phyloP scores from a whole-genome alignment of 1,140 invertebrate species.

The Megalonaias nervosa region DNA sequence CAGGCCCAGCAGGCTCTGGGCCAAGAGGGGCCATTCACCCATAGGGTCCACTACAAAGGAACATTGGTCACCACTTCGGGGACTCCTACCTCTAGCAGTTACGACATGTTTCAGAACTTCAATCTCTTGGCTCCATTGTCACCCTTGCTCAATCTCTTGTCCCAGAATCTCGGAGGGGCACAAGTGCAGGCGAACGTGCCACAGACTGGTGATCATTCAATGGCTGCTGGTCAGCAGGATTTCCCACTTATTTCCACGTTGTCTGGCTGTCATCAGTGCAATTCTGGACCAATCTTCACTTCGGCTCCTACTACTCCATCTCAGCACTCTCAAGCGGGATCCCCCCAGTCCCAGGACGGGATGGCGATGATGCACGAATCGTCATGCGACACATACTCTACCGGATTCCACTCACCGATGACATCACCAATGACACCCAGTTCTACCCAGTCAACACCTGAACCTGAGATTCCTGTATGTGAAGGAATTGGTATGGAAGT shows the following conservation, averaged over 20 bases:
- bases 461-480: constrained; percentile 49
- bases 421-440: constrained; percentile 44
- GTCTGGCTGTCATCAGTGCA: constrained; percentile 24
- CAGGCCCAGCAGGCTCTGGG: constrained; percentile 9
- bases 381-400: constrained; percentile 54
- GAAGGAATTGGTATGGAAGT: constrained; percentile 3
- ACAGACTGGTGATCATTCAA: constrained; percentile 24
- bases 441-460: constrained; percentile 60
- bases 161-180: constrained; percentile 50
- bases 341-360: constrained; percentile 35
- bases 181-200: constrained; percentile 44
- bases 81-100: constrained; percentile 48
- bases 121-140: constrained; percentile 60
- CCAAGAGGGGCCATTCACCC: constrained; percentile 47
- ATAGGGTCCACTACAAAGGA: constrained; percentile 70
- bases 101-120: constrained; percentile 41
- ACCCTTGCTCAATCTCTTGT: constrained; percentile 62
- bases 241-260: constrained; percentile 31
- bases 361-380: constrained; percentile 42
- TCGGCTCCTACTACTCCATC: constrained; percentile 50
- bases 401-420: constrained; percentile 57
- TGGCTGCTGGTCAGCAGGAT: constrained; percentile 18
- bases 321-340: constrained; percentile 43
- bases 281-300: constrained; percentile 30
- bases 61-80: constrained; percentile 66